Evolutionary conservation across 2,113 vertebrate species (phyloP).

Genomic region (Malurus cyaneus): DNA sequence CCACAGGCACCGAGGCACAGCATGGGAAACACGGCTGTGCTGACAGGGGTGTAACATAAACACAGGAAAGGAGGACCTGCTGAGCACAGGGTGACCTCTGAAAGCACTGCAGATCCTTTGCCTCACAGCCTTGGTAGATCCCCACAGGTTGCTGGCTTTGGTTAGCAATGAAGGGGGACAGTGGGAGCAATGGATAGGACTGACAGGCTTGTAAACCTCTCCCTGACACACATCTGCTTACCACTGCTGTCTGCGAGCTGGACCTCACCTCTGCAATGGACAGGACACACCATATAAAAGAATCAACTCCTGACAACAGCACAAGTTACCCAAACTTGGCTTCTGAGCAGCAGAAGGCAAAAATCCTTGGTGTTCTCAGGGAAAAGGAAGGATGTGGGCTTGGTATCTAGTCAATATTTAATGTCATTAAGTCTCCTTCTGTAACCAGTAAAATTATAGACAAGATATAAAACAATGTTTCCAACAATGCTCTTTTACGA

Average conservation of each 20-base stretch:
- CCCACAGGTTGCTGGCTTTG: background rate
- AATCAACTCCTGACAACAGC: background rate
- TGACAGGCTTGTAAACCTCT: background rate
- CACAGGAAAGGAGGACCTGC: conserved; percentile 51
- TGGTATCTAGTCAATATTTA: background rate
- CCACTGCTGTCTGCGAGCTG: background rate
- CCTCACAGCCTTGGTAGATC: background rate
- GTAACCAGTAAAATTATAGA: background rate
- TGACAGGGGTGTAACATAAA: background rate
- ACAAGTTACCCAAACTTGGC: background rate
- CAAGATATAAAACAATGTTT: background rate
- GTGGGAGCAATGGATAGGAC: background rate
- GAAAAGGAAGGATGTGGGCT: background rate
- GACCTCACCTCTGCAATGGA: background rate
- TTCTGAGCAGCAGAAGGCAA: background rate
- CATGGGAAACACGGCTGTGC: background rate
- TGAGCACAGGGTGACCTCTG: background rate
- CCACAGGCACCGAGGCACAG: background rate
- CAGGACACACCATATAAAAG: background rate
- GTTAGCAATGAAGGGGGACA: background rate
- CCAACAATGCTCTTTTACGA: background rate
- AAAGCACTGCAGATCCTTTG: background rate
- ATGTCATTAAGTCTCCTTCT: background rate
- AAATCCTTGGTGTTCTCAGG: background rate
- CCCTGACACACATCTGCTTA: background rate